A percentile compares a stretch with the other conserved stretches of the same genome.
Evolutionary conservation across 2,888 invertebrate genomes (phyloP).

Genomic region (Agrochola circellaris): DNA sequence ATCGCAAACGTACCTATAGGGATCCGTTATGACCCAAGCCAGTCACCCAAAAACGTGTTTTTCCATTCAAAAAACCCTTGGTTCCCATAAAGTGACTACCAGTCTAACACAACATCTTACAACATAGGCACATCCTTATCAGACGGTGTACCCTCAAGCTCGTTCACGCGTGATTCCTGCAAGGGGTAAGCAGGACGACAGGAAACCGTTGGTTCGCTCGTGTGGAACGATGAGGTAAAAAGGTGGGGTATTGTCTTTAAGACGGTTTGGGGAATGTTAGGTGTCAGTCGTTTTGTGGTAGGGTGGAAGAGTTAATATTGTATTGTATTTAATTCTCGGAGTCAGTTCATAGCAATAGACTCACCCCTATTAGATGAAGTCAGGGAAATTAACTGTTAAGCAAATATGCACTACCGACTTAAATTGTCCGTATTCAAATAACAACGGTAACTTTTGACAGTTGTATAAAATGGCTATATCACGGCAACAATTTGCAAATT

Average conservation of each 20-base stretch:
- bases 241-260: slow-evolving; percentile 36
- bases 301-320: background rate
- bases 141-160: slow-evolving; percentile 27
- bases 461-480: no score
- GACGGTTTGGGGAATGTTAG: slow-evolving; percentile 6
- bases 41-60: background rate
- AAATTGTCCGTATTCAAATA: no score
- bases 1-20: background rate
- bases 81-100: background rate
- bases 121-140: slow-evolving; percentile 48
- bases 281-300: slow-evolving; percentile 11
- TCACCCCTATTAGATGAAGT: background rate
- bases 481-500: no score
- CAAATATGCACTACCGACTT: no score
- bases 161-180: slow-evolving; percentile 49
- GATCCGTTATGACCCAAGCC: no score
- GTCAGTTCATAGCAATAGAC: background rate
- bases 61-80: background rate
- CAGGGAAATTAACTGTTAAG: background rate
- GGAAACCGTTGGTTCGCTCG: slow-evolving; percentile 57
- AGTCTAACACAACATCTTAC: background rate
- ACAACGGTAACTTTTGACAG: no score
- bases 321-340: background rate
- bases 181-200: slow-evolving; percentile 51
- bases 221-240: slow-evolving; percentile 50